Base-by-base conservation (phyloP, 2,113 vertebrate species). In the Orycteropus afer region DNA sequence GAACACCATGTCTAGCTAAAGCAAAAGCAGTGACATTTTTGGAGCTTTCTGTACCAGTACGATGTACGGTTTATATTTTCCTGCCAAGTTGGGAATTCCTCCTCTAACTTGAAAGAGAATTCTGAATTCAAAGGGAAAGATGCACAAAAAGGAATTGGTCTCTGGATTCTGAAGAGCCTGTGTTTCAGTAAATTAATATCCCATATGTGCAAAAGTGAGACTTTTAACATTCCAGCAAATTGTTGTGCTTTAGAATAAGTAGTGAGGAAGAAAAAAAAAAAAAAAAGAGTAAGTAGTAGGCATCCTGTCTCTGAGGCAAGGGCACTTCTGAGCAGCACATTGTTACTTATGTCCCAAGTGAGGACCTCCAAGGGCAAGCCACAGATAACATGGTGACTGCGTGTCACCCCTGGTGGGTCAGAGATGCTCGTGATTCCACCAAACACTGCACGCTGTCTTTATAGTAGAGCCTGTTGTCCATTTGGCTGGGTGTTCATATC, bases 381-480 rank as follows among this genome's bases (percentile, higher is more conserved):
- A 79, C 71, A 71, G 27, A 78, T 37, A 78, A 61, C 40, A 15
- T 45, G 57, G 71, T 83, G 13, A 96, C 65, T 86, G 0, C 2
- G 3, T 22, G 11, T 42, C 10, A 20, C 57, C 25, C 47, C 86
- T 91, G n/a, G 34, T 88, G 73, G 77, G 79, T 69, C 80, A 83
- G 69, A 96, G 79, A 65, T 90, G 34, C 2, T 1, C 71, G 85
- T 88, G 57, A 78, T 79, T 93, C n/a, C 53, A 22, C 79, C 90
- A 90, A 0, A 14, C 79, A 32, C 32, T 1, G 3, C 71, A 45
- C 74, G 82, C 69, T 90, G 80, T 76, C 88, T 76, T 97, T 93
- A 8, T 57, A 73, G 42, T 34, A 71, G 77, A 89, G 32, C 89
- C 91, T 97, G 83, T 71, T 95, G 93, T 96, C 92, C 93, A 95